A percentile compares a stretch with the other conserved stretches of the same genome.
phyloP scores from a whole-genome alignment of 2,888 invertebrate genomes.

The Coelopa pilipes region DNA sequence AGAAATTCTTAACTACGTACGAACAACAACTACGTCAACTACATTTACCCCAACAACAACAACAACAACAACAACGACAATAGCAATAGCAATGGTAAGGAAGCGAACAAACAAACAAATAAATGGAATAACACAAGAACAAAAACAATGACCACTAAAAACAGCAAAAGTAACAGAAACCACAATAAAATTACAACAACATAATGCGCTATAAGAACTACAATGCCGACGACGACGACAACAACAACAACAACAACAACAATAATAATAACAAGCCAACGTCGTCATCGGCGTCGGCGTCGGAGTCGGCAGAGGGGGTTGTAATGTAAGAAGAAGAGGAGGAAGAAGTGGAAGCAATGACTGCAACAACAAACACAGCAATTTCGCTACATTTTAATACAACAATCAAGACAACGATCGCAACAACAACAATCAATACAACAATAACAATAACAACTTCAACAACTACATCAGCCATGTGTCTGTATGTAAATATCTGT shows the following conservation, averaged over 20 bases:
- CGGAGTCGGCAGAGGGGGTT: too few species aligned
- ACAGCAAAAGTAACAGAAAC: conserved; percentile 40
- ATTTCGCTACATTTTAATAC: conserved; percentile 19
- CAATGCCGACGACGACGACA: background rate
- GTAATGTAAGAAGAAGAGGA: too few species aligned
- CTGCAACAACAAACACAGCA: conserved; percentile 17
- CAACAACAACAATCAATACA: too few species aligned
- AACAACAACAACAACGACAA: conserved; percentile 32
- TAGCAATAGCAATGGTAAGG: too few species aligned
- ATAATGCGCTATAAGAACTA: too few species aligned
- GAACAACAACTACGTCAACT: too few species aligned
- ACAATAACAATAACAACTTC: too few species aligned
- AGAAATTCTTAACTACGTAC: conserved; percentile 15
- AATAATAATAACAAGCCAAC: too few species aligned
- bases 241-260: background rate
- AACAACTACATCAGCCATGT: conserved; percentile 1
- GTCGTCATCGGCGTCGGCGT: too few species aligned
- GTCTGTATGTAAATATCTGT: background rate
- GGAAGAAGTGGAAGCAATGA: conserved; percentile 1
- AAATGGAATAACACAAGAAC: too few species aligned
- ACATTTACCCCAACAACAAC: background rate
- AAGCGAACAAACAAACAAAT: too few species aligned
- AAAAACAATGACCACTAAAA: too few species aligned
- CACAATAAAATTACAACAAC: background rate
- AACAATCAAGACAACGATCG: background rate